These are phyloP conservation scores for Molossus molossus DNA, from an alignment of 2,797 vertebrate genomes.

Conservation along the genomic window DNA sequence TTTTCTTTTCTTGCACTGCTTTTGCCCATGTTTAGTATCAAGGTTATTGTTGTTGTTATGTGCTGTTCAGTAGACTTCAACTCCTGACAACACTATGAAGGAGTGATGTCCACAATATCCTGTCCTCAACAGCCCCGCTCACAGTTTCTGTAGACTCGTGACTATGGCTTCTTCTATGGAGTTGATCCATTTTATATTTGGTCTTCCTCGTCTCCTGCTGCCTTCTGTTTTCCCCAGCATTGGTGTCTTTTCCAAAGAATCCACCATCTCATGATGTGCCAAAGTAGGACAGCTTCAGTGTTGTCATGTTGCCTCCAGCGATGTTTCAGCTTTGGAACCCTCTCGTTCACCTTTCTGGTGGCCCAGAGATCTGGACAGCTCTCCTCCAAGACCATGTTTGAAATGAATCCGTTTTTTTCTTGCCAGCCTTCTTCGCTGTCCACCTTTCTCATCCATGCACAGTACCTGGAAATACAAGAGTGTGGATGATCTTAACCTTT, in stretches of 20 bases:
- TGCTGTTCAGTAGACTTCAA: neutral
- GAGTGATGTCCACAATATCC: neutral
- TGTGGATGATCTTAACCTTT: neutral
- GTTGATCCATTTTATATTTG: neutral
- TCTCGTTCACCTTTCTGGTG: neutral
- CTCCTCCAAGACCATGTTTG: neutral
- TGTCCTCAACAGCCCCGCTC: neutral
- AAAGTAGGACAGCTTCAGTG: neutral
- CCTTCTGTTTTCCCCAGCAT: neutral
- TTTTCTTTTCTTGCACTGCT: slow-evolving; percentile 12
- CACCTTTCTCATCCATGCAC: no score
- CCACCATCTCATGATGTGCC: no score
- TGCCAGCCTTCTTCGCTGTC: neutral
- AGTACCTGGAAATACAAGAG: neutral
- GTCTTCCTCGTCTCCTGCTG: neutral
- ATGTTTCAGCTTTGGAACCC: neutral
- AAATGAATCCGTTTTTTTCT: neutral
- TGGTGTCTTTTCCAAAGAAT: neutral
- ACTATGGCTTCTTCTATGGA: neutral
- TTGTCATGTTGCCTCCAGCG: neutral
- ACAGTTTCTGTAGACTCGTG: neutral
- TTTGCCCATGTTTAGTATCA: slow-evolving; percentile 39
- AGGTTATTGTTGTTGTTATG: neutral
- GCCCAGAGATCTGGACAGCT: neutral
- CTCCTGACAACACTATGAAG: neutral